phyloP scores from a whole-genome alignment of 2,888 invertebrate genomes.

The Catocala sponsa region DNA sequence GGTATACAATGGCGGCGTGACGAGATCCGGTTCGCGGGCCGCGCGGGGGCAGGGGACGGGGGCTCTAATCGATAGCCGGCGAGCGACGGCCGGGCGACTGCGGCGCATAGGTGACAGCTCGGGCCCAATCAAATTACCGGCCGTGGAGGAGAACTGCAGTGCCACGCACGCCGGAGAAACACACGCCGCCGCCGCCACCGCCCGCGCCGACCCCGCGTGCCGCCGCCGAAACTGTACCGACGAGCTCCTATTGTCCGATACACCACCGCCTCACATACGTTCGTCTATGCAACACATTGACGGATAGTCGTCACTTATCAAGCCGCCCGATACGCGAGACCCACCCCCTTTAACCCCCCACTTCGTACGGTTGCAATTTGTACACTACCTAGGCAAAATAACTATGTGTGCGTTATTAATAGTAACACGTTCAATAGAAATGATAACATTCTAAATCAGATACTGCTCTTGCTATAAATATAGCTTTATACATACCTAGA shows the following conservation, averaged over 20 bases:
- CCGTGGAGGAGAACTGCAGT: slow-evolving; percentile 82
- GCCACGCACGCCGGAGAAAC: slow-evolving; percentile 77
- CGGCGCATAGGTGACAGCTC: slow-evolving; percentile 88
- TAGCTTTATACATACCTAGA: too few species aligned
- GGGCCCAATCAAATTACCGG: slow-evolving; percentile 87
- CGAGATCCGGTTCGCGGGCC: slow-evolving; percentile 88
- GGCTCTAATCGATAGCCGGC: slow-evolving; percentile 88
- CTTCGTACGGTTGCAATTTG: slow-evolving; percentile 62
- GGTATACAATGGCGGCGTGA: slow-evolving; percentile 88
- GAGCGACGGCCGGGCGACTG: slow-evolving; percentile 87
- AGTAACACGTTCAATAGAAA: slow-evolving; percentile 13
- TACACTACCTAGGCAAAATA: slow-evolving; percentile 57
- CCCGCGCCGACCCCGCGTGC: slow-evolving; percentile 60
- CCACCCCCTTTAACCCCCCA: slow-evolving; percentile 57
- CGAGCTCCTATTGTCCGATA: slow-evolving; percentile 64
- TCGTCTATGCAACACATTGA: slow-evolving; percentile 71
- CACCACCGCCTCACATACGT: slow-evolving; percentile 59
- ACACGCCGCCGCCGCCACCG: slow-evolving; percentile 57
- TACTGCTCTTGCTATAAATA: neutral
- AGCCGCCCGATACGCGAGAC: slow-evolving; percentile 62
- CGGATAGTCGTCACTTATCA: slow-evolving; percentile 73
- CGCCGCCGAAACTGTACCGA: slow-evolving; percentile 63
- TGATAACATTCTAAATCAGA: slow-evolving; percentile 15
- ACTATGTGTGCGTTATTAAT: slow-evolving; percentile 35
- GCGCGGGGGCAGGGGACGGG: slow-evolving; percentile 78